phyloP scores from a whole-genome alignment of 2,113 vertebrate species.

The Leptobrachium leishanense region DNA sequence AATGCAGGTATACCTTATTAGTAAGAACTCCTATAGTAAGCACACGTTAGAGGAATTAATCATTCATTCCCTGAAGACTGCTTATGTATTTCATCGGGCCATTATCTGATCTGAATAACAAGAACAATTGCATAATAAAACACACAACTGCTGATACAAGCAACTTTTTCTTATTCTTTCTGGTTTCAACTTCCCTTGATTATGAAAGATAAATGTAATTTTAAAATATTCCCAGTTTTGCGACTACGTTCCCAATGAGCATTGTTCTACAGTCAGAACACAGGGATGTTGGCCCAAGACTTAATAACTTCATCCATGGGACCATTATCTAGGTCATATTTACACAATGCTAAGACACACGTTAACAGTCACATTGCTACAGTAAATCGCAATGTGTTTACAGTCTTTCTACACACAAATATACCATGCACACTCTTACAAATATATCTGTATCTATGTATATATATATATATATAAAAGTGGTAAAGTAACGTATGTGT shows the following conservation, averaged over 20 bases:
- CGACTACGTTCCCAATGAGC: conserved; percentile 32
- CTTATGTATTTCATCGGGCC: conserved; percentile 68
- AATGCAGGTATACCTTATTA: conserved; percentile 64
- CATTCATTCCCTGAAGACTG: conserved; percentile 68
- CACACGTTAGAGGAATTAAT: conserved; percentile 69
- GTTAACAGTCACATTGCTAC: background rate
- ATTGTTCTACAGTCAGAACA: conserved; percentile 41
- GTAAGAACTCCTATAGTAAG: conserved; percentile 65
- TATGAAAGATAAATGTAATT: conserved; percentile 50
- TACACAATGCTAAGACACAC: conserved; percentile 6
- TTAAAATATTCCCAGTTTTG: conserved; percentile 21
- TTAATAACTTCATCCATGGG: conserved; percentile 17
- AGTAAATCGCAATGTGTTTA: background rate
- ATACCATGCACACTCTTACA: background rate
- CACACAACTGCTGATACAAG: conserved; percentile 66
- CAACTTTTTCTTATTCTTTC: conserved; percentile 60
- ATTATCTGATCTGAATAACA: conserved; percentile 72
- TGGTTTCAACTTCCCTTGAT: conserved; percentile 57
- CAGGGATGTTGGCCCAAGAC: conserved; percentile 9
- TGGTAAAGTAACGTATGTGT: too few species aligned
- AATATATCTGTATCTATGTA: too few species aligned
- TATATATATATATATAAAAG: too few species aligned
- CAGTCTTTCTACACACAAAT: background rate
- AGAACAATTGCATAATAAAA: conserved; percentile 74
- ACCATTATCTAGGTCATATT: conserved; percentile 41